These are phyloP conservation scores for Mimachlamys varia DNA, from an alignment of 2,888 invertebrate species.

Conservation along the genomic window DNA sequence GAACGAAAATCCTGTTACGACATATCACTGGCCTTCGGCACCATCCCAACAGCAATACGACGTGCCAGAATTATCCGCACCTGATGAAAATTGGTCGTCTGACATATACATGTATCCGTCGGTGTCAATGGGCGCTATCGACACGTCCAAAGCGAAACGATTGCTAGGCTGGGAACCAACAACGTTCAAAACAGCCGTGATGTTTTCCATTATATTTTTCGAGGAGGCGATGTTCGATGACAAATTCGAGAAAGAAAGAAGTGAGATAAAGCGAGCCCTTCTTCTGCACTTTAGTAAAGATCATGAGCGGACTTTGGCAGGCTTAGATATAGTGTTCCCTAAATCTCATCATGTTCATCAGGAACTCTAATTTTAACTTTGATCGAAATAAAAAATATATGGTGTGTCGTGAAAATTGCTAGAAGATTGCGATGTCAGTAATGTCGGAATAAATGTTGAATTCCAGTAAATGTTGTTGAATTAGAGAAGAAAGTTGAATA, in stretches of 20 bases:
- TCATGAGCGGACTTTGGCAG: background rate
- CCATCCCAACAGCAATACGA: background rate
- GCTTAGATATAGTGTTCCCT: background rate
- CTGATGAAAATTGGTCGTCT: background rate
- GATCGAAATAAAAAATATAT: too few species aligned
- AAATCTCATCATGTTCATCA: background rate
- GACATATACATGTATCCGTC: conserved; percentile 80
- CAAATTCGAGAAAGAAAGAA: conserved; percentile 63
- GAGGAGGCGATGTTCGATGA: conserved; percentile 75
- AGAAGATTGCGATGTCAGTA: too few species aligned
- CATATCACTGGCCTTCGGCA: background rate
- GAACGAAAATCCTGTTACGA: conserved; percentile 61
- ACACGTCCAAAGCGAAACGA: conserved; percentile 77
- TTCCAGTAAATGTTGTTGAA: too few species aligned
- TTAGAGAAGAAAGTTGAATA: too few species aligned
- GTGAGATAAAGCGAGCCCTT: conserved; percentile 74
- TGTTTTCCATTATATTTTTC: conserved; percentile 79
- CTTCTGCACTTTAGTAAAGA: conserved; percentile 66
- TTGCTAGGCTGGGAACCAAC: conserved; percentile 80
- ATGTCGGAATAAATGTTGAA: too few species aligned
- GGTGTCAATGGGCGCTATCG: conserved; percentile 80
- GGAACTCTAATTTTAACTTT: background rate
- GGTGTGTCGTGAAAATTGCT: too few species aligned
- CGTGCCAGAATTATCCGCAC: background rate
- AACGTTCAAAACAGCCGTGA: conserved; percentile 74